Conservation (phyloP, 2,888 invertebrate species). For the Pyrrhia umbra region DNA sequence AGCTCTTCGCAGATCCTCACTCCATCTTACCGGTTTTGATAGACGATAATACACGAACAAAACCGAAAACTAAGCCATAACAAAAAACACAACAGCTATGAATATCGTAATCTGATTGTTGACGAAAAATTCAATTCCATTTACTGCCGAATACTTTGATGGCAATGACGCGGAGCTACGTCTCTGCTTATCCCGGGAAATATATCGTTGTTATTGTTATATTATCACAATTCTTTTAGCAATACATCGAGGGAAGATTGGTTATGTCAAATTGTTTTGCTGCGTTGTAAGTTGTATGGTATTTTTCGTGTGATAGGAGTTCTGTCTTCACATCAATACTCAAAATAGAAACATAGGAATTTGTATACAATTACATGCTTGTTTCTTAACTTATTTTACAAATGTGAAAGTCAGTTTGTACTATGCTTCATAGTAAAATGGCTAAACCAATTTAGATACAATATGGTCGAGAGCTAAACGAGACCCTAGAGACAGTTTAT, state of each 20-base stretch:
- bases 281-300: slow-evolving; percentile 9
- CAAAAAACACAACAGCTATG: slow-evolving; percentile 14
- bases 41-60: slow-evolving; percentile 16
- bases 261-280: slow-evolving; percentile 35
- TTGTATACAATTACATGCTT: too few relatives aligned
- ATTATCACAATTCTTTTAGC: slow-evolving; percentile 36
- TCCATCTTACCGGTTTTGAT: too few relatives aligned
- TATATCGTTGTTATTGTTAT: slow-evolving; percentile 1
- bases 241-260: slow-evolving; percentile 26
- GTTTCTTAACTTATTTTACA: too few relatives aligned
- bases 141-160: slow-evolving; percentile 60
- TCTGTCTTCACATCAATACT: too few relatives aligned
- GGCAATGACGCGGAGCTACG: slow-evolving; percentile 1
- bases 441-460: too few relatives aligned
- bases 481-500: too few relatives aligned
- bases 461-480: too few relatives aligned
- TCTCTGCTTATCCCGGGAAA: slow-evolving; percentile 6
- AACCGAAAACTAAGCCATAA: slow-evolving; percentile 3
- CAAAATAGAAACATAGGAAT: too few relatives aligned
- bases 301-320: slow-evolving; percentile 1
- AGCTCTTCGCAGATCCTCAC: too few relatives aligned
- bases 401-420: too few relatives aligned
- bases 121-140: slow-evolving; percentile 66
- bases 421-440: too few relatives aligned
- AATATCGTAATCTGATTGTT: slow-evolving; percentile 62